Conservation (phyloP, 2,113 vertebrate genomes). For the Colius striatus region DNA sequence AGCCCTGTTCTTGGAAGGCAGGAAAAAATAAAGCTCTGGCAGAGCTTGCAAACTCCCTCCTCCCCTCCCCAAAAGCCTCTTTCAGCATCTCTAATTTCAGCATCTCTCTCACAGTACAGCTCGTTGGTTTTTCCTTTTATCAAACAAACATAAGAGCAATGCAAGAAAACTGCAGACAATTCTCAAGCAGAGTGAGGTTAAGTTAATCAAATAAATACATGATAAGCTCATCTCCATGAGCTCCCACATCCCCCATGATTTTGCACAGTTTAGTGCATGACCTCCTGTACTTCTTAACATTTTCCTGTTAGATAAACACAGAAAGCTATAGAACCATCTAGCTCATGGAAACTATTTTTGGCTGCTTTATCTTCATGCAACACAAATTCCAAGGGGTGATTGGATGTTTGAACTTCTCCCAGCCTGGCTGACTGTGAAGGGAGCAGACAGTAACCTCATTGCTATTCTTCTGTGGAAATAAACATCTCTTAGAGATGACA, state of each 20-base stretch:
- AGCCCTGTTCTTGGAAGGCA: conserved; percentile 74
- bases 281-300: conserved; percentile 27
- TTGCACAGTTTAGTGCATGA: neutral
- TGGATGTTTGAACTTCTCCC: conserved; percentile 45
- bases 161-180: neutral
- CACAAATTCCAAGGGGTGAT: conserved; percentile 38
- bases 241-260: neutral
- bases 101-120: neutral
- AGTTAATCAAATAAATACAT: conserved; percentile 25
- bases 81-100: conserved; percentile 32
- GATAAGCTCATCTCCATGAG: neutral
- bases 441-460: conserved; percentile 49
- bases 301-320: conserved; percentile 43
- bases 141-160: conserved; percentile 4
- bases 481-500: conserved; percentile 46
- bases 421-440: conserved; percentile 9
- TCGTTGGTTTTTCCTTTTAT: conserved; percentile 1
- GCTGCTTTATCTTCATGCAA: conserved; percentile 39
- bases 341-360: conserved; percentile 55
- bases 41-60: conserved; percentile 20
- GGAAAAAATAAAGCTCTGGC: conserved; percentile 66
- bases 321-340: conserved; percentile 28
- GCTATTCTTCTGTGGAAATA: conserved; percentile 48
- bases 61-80: conserved; percentile 1
- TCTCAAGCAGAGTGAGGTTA: neutral